Base-by-base conservation (phyloP, 2,888 invertebrate genomes). In the Tinea semifulvella region DNA sequence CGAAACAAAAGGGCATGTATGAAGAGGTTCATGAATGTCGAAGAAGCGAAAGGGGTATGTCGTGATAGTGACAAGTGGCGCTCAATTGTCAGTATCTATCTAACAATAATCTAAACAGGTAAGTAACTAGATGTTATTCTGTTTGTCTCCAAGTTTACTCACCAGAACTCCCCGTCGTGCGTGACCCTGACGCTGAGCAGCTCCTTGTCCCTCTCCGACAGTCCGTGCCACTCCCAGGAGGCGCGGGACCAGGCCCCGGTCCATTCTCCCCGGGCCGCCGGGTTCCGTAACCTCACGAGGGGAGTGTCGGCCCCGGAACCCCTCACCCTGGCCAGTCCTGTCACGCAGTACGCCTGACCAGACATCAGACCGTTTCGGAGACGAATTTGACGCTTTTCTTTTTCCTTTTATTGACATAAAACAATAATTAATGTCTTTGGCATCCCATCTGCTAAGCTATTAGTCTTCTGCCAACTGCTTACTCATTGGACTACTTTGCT, bases 121-220 rank as follows among this genome's bases (percentile, higher is more conserved):
- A n/a, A n/a, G n/a, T n/a, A n/a, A n/a, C n/a, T n/a, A n/a, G n/a
- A n/a, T n/a, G n/a, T n/a, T n/a, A n/a, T n/a, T n/a, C n/a, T n/a
- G n/a, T n/a, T n/a, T n/a, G n/a, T n/a, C n/a, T n/a, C n/a, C n/a
- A n/a, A n/a, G n/a, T n/a, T 17, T 2, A 26, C 65, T 65, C 58
- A 85, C 87, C 88, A 89, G 63, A 89, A 89, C 65, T 89, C 88
- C 17, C 88, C 88, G 55, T 88, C 88, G 56, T 87, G 85, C 50
- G 85, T 70, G 13, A 85, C 84, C 49, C 86, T 61, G 6, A 85
- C 83, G 47, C 85, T 85, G 3, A 88, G 80, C 48, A 86, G 67
- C 53, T 86, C 86, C 52, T 87, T 85, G 62, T 87, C 87, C 49
- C 85, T 68, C 40, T 83, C 77, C 13, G 85, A 81, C 40, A 89